Conservation (phyloP, 1,140 invertebrate species). For the Halesus radiatus region DNA sequence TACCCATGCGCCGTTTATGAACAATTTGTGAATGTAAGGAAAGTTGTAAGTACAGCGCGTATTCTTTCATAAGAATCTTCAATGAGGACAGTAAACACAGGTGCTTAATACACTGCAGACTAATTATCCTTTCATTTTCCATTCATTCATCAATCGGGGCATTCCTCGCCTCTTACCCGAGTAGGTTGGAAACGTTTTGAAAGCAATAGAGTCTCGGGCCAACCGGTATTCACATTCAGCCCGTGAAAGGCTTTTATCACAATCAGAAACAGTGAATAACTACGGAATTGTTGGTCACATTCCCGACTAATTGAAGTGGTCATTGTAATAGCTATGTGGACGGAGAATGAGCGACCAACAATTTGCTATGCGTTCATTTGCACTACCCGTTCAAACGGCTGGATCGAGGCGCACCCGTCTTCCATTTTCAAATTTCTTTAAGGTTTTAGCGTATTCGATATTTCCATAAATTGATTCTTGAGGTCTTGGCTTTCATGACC, state of each 20-base stretch:
- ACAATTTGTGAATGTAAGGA: too few relatives aligned
- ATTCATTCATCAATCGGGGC: constrained; percentile 9
- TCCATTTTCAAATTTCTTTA: too few relatives aligned
- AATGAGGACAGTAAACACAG: too few relatives aligned
- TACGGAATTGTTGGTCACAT: constrained; percentile 23
- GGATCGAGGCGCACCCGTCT: not conserved
- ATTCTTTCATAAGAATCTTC: too few relatives aligned
- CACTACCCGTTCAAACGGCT: not conserved
- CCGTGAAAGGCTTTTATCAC: constrained; percentile 30
- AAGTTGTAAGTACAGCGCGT: too few relatives aligned
- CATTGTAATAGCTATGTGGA: constrained; percentile 15
- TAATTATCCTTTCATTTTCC: constrained; percentile 15
- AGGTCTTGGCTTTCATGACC: too few relatives aligned
- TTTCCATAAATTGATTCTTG: too few relatives aligned
- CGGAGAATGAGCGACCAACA: not conserved
- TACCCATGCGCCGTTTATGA: too few relatives aligned
- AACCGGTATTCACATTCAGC: not conserved
- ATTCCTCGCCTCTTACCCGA: not conserved
- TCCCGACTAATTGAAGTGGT: constrained; percentile 31
- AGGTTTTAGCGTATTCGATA: too few relatives aligned
- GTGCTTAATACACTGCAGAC: too few relatives aligned
- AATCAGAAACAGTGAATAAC: not conserved
- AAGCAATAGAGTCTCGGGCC: not conserved
- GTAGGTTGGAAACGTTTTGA: too few relatives aligned
- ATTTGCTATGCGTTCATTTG: constrained; percentile 30